Conservation (phyloP, 2,888 invertebrate genomes). For the Ramazzottius varieornatus region DNA sequence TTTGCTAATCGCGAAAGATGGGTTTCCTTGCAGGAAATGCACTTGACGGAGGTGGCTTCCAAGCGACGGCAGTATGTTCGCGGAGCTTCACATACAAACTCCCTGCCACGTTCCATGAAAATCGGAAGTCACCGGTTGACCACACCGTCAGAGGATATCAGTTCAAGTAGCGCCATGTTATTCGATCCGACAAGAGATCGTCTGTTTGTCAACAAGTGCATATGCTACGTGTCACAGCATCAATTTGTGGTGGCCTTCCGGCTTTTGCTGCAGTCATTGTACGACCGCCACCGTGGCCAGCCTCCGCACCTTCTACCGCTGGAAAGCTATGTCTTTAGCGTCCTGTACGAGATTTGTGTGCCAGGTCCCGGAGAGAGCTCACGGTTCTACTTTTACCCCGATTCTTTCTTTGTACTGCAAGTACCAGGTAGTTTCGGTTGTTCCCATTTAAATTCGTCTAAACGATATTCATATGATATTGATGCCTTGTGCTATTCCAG, state of each 20-base stretch:
- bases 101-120: slow-evolving; percentile 65
- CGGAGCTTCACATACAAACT: slow-evolving; percentile 32
- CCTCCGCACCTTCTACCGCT: slow-evolving; percentile 29
- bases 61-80: slow-evolving; percentile 8
- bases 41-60: slow-evolving; percentile 24
- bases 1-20: slow-evolving; percentile 4
- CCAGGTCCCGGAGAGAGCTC: slow-evolving; percentile 68
- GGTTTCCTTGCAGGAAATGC: slow-evolving; percentile 9
- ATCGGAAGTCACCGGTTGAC: slow-evolving; percentile 25
- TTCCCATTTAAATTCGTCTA: background rate
- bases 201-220: slow-evolving; percentile 77
- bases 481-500: slow-evolving; percentile 11
- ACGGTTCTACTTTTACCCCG: slow-evolving; percentile 29
- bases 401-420: slow-evolving; percentile 16
- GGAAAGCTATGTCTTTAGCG: slow-evolving; percentile 79
- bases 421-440: slow-evolving; percentile 17
- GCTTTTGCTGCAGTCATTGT: slow-evolving; percentile 58
- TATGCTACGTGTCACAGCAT: slow-evolving; percentile 66
- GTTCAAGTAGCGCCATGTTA: slow-evolving; percentile 17
- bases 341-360: slow-evolving; percentile 70
- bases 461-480: background rate
- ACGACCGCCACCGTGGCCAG: slow-evolving; percentile 34
- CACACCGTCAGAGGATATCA: slow-evolving; percentile 11
- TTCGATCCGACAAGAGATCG: slow-evolving; percentile 81
- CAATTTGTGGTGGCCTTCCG: slow-evolving; percentile 57